phyloP scores from a whole-genome alignment of 2,888 invertebrate genomes.

The Cerastis leucographa region DNA sequence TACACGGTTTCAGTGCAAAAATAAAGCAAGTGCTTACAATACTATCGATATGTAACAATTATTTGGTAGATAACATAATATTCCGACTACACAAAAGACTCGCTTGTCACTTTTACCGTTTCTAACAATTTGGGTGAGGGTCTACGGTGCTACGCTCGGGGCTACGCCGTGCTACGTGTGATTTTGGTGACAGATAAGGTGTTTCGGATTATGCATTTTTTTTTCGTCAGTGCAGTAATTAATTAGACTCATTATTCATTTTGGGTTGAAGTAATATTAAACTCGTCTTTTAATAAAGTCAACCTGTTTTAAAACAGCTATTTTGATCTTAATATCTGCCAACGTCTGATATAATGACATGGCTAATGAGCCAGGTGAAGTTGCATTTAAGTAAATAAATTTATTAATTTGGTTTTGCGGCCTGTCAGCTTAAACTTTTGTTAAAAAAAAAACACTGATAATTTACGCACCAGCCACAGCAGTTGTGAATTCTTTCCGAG shows the following conservation, averaged over 20 bases:
- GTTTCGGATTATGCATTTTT: neutral
- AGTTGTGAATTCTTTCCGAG: neutral
- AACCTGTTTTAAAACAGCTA: neutral
- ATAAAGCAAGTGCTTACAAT: neutral
- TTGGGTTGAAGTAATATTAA: neutral
- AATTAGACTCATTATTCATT: neutral
- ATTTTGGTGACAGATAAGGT: neutral
- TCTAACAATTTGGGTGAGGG: neutral
- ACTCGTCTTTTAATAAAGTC: neutral
- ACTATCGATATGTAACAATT: neutral
- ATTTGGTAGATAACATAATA: neutral
- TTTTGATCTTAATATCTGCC: neutral
- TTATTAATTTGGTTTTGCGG: too few relatives aligned
- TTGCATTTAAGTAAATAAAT: neutral
- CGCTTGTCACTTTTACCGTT: neutral
- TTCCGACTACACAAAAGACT: neutral
- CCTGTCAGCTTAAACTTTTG: neutral
- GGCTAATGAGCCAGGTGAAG: neutral
- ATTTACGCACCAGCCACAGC: neutral
- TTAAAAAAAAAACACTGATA: neutral
- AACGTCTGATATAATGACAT: too few relatives aligned
- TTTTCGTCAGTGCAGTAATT: neutral
- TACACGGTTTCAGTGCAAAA: neutral
- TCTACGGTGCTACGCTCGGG: conserved; percentile 34
- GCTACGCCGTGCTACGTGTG: conserved; percentile 38